These are phyloP conservation scores for Myotis davidii DNA, from an alignment of 2,113 vertebrate genomes.

Conservation along the genomic window DNA sequence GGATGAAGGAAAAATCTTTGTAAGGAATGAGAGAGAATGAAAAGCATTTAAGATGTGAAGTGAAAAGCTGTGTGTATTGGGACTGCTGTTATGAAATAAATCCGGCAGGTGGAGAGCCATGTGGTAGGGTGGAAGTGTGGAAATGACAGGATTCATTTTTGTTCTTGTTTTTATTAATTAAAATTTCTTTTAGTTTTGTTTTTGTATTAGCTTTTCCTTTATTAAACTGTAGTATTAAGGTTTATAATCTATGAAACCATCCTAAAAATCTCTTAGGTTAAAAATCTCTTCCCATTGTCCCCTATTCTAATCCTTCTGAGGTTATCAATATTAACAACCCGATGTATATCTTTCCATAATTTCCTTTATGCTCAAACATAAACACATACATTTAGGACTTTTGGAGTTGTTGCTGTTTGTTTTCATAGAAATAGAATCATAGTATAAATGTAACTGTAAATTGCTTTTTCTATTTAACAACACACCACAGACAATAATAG, in stretches of 20 bases:
- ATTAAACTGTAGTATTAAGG: background rate
- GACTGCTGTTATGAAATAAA: background rate
- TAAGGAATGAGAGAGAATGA: background rate
- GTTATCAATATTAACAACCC: background rate
- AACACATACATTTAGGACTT: background rate
- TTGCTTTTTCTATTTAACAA: conserved; percentile 23
- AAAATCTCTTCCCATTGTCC: background rate
- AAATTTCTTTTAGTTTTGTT: background rate
- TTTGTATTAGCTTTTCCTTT: background rate
- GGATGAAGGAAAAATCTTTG: conserved; percentile 34
- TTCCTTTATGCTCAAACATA: conserved; percentile 14
- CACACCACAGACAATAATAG: background rate
- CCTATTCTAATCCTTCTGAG: background rate
- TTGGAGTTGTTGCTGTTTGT: background rate
- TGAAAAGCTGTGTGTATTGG: background rate
- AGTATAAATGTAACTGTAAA: background rate
- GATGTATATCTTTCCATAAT: background rate
- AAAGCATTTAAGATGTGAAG: background rate
- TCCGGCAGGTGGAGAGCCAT: background rate
- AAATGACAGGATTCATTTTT: conserved; percentile 24
- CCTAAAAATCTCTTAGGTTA: background rate
- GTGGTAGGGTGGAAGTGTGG: background rate
- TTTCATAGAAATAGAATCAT: conserved; percentile 35
- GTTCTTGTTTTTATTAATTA: background rate
- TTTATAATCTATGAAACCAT: background rate